Conservation (phyloP, 1,140 invertebrate species). For the Eriocheir sinensis region DNA sequence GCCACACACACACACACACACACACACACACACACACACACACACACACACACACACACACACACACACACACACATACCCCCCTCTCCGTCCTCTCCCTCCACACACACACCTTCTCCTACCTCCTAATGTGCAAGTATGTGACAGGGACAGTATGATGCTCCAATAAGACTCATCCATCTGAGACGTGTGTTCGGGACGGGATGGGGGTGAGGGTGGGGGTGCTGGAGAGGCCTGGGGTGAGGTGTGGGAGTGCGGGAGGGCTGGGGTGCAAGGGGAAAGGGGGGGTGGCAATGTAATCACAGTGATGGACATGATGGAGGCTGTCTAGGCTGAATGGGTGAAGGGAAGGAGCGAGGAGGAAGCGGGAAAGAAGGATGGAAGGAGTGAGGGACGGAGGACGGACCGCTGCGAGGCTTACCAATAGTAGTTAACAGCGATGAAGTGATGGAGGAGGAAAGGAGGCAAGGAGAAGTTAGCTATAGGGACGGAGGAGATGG, state of each 20-base stretch:
- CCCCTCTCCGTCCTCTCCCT: no score
- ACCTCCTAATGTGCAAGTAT: no score
- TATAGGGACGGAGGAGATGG: not conserved
- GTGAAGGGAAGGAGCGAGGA: not conserved
- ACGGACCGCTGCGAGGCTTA: not conserved
- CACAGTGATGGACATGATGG: no score
- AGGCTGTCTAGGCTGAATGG: no score
- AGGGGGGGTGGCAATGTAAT: no score
- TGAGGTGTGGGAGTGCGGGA: not conserved
- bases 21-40: no score
- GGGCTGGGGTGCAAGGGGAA: not conserved
- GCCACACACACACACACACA: not conserved
- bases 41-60: no score
- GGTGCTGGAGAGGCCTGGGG: not conserved
- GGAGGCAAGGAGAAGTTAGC: not conserved
- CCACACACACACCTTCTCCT: no score
- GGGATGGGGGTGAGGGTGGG: not conserved
- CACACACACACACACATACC: no score
- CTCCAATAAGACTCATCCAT: no score
- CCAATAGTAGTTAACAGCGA: not conserved
- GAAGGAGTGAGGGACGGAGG: not conserved
- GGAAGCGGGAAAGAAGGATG: not conserved
- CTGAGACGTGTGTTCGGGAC: not conserved
- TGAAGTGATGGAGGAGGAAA: not conserved
- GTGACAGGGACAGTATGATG: no score